These are phyloP conservation scores for Drosophila yakuba DNA, from an alignment of 1,140 invertebrate genomes.

Conservation along the genomic window DNA sequence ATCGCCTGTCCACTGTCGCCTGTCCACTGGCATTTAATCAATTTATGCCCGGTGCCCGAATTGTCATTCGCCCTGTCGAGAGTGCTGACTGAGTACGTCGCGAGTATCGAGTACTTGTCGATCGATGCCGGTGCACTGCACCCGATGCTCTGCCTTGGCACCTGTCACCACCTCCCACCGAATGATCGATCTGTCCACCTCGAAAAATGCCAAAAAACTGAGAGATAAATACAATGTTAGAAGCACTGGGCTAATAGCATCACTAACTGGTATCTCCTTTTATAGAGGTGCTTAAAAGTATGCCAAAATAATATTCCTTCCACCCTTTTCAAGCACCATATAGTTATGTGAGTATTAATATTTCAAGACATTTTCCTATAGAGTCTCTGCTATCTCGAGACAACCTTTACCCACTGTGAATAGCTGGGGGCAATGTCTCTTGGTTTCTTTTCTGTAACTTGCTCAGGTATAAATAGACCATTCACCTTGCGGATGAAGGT, in stretches of 20 bases:
- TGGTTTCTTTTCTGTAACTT: conserved; percentile 20
- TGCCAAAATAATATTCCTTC: too few species aligned
- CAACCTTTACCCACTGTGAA: not conserved
- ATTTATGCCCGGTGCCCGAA: conserved; percentile 61
- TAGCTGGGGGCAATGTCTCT: conserved; percentile 16
- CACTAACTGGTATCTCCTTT: too few species aligned
- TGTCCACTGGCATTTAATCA: conserved; percentile 70
- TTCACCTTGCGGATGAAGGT: conserved; percentile 52
- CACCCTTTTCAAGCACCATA: too few species aligned
- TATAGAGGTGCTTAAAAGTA: too few species aligned
- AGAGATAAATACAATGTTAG: not conserved
- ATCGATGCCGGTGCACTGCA: conserved; percentile 14
- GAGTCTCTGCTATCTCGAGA: too few species aligned
- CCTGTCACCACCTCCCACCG: conserved; percentile 49
- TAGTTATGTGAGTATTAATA: too few species aligned
- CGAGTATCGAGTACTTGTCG: conserved; percentile 8
- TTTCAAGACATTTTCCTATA: not conserved
- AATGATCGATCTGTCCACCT: conserved; percentile 10
- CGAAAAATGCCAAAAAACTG: not conserved
- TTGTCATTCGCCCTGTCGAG: conserved; percentile 5
- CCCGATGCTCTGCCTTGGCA: conserved; percentile 43
- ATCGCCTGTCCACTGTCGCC: conserved; percentile 21
- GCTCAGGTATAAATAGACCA: conserved; percentile 42
- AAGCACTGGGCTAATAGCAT: too few species aligned
- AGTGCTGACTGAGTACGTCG: conserved; percentile 9